Evolutionary conservation across 2,888 invertebrate genomes (phyloP), one percentile per base, ranked within the genome.

Genomic region (Perdita meconis): DNA sequence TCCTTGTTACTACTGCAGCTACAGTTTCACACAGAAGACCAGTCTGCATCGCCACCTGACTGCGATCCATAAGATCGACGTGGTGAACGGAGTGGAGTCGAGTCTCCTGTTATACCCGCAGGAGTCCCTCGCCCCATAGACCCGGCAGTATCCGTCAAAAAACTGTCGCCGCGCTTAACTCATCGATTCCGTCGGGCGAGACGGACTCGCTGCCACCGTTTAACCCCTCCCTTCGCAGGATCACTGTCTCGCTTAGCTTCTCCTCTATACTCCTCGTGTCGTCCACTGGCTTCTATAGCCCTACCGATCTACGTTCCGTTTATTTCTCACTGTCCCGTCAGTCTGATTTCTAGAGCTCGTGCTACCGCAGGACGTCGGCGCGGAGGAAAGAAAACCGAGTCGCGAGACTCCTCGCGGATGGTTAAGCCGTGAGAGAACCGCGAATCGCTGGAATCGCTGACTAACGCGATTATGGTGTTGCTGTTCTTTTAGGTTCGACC

Each of bases 21-120:
- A 87, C 80, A 86, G 87, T 77, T 91, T 92, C 79, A 92, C 92
- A 12, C 91, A 91, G 79, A 91, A 91, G 82, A 89, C 89, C 2
- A 90, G 91, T 71, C 78, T 91, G 61, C 85, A 88, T 66, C 87
- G 90, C 22, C 93, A 93, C 76, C 88, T 92, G 34, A 85, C 88
- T 68, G 83, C 90, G 64, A 91, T 92, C 83, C 93, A 93, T 78
- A 88, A 88, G 68, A 75, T 83, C 67, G 82, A 85, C 59, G 47
- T 64, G 24, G 42, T 63, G 51, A 85, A 75, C 30, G 78, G 66
- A 22, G 40, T 65, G 61, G 73, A 78, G 47, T 16, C 72, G 42
- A 69, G 30, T 56, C 60, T 83, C 13, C 60, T 79, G 51, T 72
- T 73, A 51, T 81, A 83, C 56, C 69, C 6, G 24, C 30, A 26